phyloP scores from a whole-genome alignment of 2,888 invertebrate species.

The Catocala fraxini region DNA sequence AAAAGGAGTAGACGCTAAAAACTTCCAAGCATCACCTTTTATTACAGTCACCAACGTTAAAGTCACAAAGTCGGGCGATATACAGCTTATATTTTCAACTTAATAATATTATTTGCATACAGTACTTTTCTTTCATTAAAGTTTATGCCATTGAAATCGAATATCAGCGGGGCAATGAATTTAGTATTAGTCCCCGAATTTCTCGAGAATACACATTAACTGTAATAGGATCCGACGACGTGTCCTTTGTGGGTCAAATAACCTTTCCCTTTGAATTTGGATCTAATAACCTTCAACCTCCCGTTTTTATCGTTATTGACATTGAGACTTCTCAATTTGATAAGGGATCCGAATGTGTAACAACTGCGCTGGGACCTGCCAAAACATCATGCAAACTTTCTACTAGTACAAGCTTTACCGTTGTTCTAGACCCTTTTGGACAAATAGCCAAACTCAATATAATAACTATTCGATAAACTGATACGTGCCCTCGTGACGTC shows the following conservation, averaged over 20 bases:
- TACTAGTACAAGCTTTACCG: conserved; percentile 11
- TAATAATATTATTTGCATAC: background rate
- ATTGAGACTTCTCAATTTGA: conserved; percentile 40
- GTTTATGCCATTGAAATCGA: conserved; percentile 2
- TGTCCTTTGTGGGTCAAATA: conserved; percentile 41
- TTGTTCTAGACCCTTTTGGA: conserved; percentile 14
- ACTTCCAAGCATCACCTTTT: background rate
- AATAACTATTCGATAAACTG: conserved; percentile 29
- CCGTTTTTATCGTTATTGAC: conserved; percentile 45
- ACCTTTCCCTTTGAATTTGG: conserved; percentile 40
- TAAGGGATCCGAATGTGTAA: conserved; percentile 36
- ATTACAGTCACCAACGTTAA: background rate
- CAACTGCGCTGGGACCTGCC: conserved; percentile 25
- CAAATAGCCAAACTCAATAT: conserved; percentile 16
- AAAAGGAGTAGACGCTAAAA: background rate
- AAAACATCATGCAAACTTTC: conserved; percentile 29
- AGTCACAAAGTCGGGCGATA: too few species aligned
- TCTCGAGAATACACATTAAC: conserved; percentile 36
- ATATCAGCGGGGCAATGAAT: conserved; percentile 21
- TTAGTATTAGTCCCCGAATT: conserved; percentile 20
- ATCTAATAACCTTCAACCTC: conserved; percentile 36
- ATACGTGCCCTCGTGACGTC: conserved; percentile 34
- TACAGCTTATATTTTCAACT: too few species aligned
- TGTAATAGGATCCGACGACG: conserved; percentile 37
- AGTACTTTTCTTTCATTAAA: background rate